Percentiles rank a stretch among this genome's conserved stretches.
These are phyloP conservation scores for Suricata suricatta DNA, from an alignment of 2,113 vertebrate genomes.

Conservation along the genomic window DNA sequence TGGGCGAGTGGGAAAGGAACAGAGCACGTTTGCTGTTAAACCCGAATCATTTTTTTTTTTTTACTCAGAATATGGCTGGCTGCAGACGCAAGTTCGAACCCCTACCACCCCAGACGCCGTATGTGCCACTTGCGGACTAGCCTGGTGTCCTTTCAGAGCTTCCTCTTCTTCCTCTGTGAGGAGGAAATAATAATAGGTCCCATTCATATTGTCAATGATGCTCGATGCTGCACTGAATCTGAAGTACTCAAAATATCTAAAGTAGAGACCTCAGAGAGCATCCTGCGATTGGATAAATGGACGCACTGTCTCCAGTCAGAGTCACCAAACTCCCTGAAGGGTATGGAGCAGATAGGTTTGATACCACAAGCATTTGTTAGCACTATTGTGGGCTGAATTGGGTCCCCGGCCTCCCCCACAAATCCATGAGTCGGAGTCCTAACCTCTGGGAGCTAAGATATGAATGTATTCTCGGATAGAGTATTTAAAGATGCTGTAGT, in stretches of 20 bases:
- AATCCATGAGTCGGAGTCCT: not conserved
- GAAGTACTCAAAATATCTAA: not conserved
- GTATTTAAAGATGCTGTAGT: not conserved
- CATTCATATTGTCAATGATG: rapidly evolving
- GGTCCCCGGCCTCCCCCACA: rapidly evolving
- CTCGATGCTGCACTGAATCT: rapidly evolving
- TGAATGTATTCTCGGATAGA: not conserved
- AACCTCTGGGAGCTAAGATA: not conserved
- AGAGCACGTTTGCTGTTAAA: not conserved
- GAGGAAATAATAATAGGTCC: not conserved
- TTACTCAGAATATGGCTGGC: not conserved
- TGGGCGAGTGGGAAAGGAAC: slow-evolving; percentile 30
- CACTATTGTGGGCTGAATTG: not conserved
- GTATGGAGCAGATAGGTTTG: not conserved
- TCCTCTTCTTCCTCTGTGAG: not conserved
- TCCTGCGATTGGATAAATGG: not conserved
- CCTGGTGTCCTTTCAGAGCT: not conserved
- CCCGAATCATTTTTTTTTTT: not conserved
- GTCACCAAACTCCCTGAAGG: not conserved
- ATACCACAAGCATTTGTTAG: not conserved
- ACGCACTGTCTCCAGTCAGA: not conserved
- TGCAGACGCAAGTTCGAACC: slow-evolving; percentile 32
- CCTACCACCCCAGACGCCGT: not conserved
- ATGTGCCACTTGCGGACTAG: not conserved
- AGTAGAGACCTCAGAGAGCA: not conserved